phyloP scores from a whole-genome alignment of 1,140 invertebrate species.

The Hylaeus anthracinus region DNA sequence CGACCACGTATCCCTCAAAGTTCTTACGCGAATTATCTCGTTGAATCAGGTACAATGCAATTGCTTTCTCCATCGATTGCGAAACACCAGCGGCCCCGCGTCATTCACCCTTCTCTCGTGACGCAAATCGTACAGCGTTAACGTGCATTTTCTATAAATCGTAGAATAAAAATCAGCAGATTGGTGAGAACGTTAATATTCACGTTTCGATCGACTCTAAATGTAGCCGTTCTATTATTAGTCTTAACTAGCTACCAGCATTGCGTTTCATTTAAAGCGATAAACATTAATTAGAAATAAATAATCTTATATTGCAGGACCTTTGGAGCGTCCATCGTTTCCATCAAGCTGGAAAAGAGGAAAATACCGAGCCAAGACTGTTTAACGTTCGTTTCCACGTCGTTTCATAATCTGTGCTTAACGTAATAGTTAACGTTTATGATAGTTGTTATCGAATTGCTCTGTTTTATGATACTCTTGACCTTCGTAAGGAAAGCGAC shows the following conservation, averaged over 20 bases:
- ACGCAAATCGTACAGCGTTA: slow-evolving; percentile 25
- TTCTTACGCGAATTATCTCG: not conserved
- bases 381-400: not conserved
- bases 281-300: too few species aligned
- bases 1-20: too few species aligned
- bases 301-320: too few species aligned
- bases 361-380: not conserved
- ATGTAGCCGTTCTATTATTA: too few species aligned
- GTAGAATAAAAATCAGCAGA: not conserved
- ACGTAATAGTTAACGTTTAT: not conserved
- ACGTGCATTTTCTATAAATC: not conserved
- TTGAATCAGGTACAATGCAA: slow-evolving; percentile 2
- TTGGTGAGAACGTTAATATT: not conserved
- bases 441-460: slow-evolving; percentile 23
- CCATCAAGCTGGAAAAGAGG: not conserved
- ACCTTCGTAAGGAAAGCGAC: not conserved
- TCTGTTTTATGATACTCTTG: not conserved
- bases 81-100: slow-evolving; percentile 23
- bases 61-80: slow-evolving; percentile 16
- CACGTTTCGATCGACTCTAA: not conserved
- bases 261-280: too few species aligned
- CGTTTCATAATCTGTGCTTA: slow-evolving; percentile 10
- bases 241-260: too few species aligned
- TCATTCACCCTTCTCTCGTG: slow-evolving; percentile 40
- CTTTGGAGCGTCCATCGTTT: too few species aligned